Percentiles rank a stretch among this genome's conserved stretches.
Conservation (phyloP, 1,140 invertebrate genomes). For the Telenomus remus region DNA sequence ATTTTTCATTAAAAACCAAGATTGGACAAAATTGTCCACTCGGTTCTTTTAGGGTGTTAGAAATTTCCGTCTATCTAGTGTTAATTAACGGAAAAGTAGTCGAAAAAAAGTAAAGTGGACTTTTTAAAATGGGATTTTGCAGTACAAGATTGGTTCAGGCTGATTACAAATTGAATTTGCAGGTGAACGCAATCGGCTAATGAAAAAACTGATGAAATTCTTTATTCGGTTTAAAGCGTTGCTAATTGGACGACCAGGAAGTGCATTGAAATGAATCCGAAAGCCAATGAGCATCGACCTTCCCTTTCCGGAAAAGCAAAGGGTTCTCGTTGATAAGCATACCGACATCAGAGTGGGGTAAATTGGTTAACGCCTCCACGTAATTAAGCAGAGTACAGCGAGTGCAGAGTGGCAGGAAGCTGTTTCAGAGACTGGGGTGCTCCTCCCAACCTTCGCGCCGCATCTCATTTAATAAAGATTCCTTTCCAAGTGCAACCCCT, state of each 20-base stretch:
- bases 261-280: conserved; percentile 25
- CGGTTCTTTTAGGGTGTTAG: too few species aligned
- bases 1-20: too few species aligned
- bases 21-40: too few species aligned
- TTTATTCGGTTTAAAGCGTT: conserved; percentile 33
- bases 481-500: conserved; percentile 46
- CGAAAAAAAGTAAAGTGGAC: too few species aligned
- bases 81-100: too few species aligned
- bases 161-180: too few species aligned
- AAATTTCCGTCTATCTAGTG: too few species aligned
- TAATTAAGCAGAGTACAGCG: conserved; percentile 70
- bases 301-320: conserved; percentile 62
- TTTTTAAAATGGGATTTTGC: too few species aligned
- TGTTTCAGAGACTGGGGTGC: conserved; percentile 60
- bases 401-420: conserved; percentile 56
- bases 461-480: conserved; percentile 57
- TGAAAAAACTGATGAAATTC: neutral
- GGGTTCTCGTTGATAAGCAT: conserved; percentile 61
- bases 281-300: conserved; percentile 51
- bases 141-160: too few species aligned
- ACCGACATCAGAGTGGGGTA: conserved; percentile 56
- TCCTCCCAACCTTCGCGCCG: conserved; percentile 63
- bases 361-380: conserved; percentile 70
- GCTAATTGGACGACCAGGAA: conserved; percentile 53
- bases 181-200: too few species aligned